phyloP scores from a whole-genome alignment of 2,888 invertebrate genomes.

The Campoplex nolae region DNA sequence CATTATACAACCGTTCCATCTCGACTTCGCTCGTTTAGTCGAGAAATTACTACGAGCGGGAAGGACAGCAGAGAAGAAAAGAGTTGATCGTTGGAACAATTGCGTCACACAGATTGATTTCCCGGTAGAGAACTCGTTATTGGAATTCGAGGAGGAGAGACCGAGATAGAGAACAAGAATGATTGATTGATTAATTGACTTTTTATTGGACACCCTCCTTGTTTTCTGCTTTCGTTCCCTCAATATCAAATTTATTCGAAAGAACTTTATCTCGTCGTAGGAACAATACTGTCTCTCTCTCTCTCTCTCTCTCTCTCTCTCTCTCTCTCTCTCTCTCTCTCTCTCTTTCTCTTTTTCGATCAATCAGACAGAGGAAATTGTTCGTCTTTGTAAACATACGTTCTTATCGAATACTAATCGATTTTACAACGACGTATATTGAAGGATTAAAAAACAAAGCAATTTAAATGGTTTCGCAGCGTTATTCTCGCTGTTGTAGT shows the following conservation, averaged over 20 bases:
- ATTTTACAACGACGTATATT: neutral
- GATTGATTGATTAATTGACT: slow-evolving; percentile 57
- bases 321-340: slow-evolving; percentile 21
- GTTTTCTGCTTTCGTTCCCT: slow-evolving; percentile 15
- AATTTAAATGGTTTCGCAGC: neutral
- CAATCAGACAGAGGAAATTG: neutral
- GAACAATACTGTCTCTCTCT: neutral
- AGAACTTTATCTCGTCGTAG: slow-evolving; percentile 18
- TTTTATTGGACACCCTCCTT: slow-evolving; percentile 27
- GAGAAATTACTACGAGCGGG: slow-evolving; percentile 32
- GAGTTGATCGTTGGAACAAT: slow-evolving; percentile 21
- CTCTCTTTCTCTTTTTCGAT: slow-evolving; percentile 2
- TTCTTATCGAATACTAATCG: neutral
- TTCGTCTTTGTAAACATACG: neutral
- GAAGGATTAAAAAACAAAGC: neutral
- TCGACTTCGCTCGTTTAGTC: slow-evolving; percentile 48
- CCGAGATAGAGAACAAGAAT: slow-evolving; percentile 2
- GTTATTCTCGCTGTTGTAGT: too few species aligned
- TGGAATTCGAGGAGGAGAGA: slow-evolving; percentile 21
- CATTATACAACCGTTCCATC: slow-evolving; percentile 37
- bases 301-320: slow-evolving; percentile 19
- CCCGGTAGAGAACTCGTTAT: slow-evolving; percentile 40
- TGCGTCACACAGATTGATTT: slow-evolving; percentile 58
- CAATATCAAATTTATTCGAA: slow-evolving; percentile 38
- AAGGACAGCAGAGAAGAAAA: slow-evolving; percentile 14